Evolutionary conservation across 2,888 invertebrate species (phyloP), one percentile per base, ranked within the genome.

Genomic region (Eledone cirrhosa): DNA sequence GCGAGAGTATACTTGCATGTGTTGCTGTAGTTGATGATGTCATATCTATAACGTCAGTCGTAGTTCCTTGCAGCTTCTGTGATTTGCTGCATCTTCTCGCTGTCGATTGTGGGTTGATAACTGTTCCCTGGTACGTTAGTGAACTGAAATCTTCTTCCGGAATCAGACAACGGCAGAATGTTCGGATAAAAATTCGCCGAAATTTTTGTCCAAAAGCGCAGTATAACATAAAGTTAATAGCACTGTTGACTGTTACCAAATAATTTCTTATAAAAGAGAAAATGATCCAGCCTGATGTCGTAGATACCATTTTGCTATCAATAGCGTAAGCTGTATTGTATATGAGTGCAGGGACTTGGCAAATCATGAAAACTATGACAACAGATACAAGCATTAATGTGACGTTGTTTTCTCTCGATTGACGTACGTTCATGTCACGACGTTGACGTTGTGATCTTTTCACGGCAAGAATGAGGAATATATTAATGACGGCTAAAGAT

Each of bases 191-290:
- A 13, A 88, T 87, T 1, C 87, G 83, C 5, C 89, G 95, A 92
- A 98, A 98, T 91, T 98, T 98, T 90, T 98, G 96, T 1, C 98
- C 98, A 91, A 98, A 98, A 84, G 97, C 97, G 84, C 98, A 97
- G 92, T 99, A 99, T 86, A 99, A 97, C 83, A 99, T 94, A 91
- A 99, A 98, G 92, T 99, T 99, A 82, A 98, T 96, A 89, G 97
- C 97, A 88, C 97, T 97, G 92, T 99, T 99, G 90, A 98, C 94
- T 82, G 97, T 98, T 79, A 99, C 97, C 82, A 98, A 93, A 79
- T 98, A 93, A 92, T 99, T 98, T 19, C 90, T 81, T 31, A 89
- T 75, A 1, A 84, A 82, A n/a, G 89, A 89, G 16, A 90, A 80
- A 22, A 89, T 81, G 53, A 81, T 80, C 87, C 88, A 89, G 89